Conservation (phyloP, 2,888 invertebrate species). For the Melolontha melolontha region DNA sequence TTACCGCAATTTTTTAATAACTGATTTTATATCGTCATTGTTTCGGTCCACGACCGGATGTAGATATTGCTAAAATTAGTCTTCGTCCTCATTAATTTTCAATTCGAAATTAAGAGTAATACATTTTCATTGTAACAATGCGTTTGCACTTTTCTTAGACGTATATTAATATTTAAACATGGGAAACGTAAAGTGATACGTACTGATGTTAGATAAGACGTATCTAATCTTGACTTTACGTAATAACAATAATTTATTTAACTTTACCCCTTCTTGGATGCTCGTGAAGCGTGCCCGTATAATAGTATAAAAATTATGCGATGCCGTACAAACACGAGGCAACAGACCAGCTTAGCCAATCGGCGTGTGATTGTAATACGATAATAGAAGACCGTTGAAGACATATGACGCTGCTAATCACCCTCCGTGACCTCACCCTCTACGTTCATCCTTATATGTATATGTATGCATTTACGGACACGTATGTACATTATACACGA, state of each 20-base stretch:
- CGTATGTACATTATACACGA: constrained; percentile 5
- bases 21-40: too few species aligned
- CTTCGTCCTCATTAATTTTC: too few species aligned
- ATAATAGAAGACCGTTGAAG: constrained; percentile 53
- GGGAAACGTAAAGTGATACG: too few species aligned
- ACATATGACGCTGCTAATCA: constrained; percentile 55
- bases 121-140: too few species aligned
- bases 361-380: constrained; percentile 52
- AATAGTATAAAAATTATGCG: constrained; percentile 39
- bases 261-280: constrained; percentile 11
- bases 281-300: constrained; percentile 20
- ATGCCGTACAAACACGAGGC: constrained; percentile 43
- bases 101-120: too few species aligned
- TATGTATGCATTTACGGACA: not conserved
- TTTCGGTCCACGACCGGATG: too few species aligned
- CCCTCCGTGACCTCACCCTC: constrained; percentile 51
- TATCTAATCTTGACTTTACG: too few species aligned
- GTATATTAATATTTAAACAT: too few species aligned
- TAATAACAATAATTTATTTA: constrained; percentile 8
- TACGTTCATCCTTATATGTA: constrained; percentile 23
- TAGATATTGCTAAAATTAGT: too few species aligned
- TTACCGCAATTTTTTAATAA: too few species aligned
- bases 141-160: too few species aligned
- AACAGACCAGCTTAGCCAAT: constrained; percentile 47
- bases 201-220: too few species aligned